phyloP scores from a whole-genome alignment of 1,140 invertebrate species.

The Drosophila nebulosa region DNA sequence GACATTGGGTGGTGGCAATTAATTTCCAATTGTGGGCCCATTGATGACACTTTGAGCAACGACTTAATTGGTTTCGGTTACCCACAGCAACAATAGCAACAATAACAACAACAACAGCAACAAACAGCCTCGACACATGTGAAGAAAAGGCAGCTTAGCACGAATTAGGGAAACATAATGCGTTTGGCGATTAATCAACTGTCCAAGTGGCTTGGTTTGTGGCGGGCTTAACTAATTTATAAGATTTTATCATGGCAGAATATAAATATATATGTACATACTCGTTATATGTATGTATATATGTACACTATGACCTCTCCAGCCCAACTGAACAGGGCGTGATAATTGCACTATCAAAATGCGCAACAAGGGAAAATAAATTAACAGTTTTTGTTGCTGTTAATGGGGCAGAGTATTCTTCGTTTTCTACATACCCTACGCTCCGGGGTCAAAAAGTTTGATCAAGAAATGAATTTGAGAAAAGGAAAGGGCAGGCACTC shows the following conservation, averaged over 20 bases:
- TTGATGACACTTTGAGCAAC: constrained; percentile 72
- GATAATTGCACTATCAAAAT: constrained; percentile 78
- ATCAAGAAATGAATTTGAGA: no score
- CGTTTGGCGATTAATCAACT: constrained; percentile 72
- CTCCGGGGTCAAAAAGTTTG: not conserved
- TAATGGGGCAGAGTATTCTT: not conserved
- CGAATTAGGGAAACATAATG: constrained; percentile 70
- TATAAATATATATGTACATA: not conserved
- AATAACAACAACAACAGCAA: constrained; percentile 13
- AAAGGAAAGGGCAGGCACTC: no score
- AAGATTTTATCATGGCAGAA: constrained; percentile 51
- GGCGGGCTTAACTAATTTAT: constrained; percentile 61
- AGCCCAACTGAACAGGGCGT: constrained; percentile 32
- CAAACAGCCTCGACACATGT: not conserved
- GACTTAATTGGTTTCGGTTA: constrained; percentile 70
- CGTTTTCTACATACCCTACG: not conserved
- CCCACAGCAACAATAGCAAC: constrained; percentile 18
- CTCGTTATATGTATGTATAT: not conserved
- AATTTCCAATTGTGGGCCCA: constrained; percentile 64
- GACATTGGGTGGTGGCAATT: constrained; percentile 61
- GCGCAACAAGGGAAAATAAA: constrained; percentile 67
- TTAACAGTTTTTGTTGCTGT: constrained; percentile 36
- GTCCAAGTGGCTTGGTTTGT: constrained; percentile 46
- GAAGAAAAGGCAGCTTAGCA: constrained; percentile 42
- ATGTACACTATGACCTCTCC: not conserved